These are phyloP conservation scores for Strigamia maritima DNA, from an alignment of 2,888 invertebrate genomes.

Conservation along the genomic window DNA sequence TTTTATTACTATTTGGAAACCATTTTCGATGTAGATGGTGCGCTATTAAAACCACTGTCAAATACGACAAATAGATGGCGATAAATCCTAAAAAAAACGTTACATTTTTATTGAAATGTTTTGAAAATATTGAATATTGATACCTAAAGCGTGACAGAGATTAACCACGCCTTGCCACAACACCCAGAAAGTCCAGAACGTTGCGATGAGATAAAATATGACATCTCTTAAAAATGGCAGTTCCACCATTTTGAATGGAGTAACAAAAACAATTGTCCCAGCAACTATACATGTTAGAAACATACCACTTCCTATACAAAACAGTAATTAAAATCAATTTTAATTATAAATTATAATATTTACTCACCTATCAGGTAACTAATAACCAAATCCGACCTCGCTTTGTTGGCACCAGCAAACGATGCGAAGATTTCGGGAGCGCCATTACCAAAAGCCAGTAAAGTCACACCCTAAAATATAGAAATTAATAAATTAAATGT, in stretches of 20 bases:
- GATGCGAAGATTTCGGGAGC: constrained; percentile 67
- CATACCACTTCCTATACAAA: constrained; percentile 59
- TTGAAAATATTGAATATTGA: not conserved
- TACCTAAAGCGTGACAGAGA: constrained; percentile 30
- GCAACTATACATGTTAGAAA: constrained; percentile 63
- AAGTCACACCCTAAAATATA: constrained; percentile 58
- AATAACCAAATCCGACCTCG: constrained; percentile 51
- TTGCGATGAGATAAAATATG: constrained; percentile 56
- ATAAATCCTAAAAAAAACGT: constrained; percentile 52
- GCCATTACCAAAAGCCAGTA: constrained; percentile 68
- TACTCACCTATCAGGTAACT: constrained; percentile 51
- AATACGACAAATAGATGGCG: constrained; percentile 55
- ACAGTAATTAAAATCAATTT: not conserved
- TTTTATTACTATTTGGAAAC: not conserved
- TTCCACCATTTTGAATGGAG: constrained; percentile 58
- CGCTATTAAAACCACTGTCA: constrained; percentile 55
- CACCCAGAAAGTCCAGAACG: constrained; percentile 57
- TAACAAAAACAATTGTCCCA: constrained; percentile 58
- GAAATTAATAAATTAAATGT: no score
- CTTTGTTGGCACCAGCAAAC: constrained; percentile 56
- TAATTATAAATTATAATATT: not conserved
- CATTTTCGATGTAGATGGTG: constrained; percentile 44
- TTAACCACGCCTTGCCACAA: constrained; percentile 51
- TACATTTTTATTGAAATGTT: not conserved
- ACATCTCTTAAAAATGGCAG: constrained; percentile 57